phyloP scores from a whole-genome alignment of 2,113 vertebrate species.

The Passerina amoena region DNA sequence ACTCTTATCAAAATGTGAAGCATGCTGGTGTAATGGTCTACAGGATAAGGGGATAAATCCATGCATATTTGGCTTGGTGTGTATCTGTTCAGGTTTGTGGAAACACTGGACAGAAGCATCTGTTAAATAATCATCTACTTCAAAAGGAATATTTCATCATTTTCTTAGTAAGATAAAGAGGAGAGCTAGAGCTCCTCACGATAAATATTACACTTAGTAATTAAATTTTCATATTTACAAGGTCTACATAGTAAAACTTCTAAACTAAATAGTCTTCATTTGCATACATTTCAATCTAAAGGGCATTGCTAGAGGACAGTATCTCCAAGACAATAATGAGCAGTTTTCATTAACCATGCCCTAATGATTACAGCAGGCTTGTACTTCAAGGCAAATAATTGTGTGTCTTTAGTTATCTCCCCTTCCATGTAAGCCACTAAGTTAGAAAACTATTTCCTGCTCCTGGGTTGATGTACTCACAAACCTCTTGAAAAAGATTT shows the following conservation, averaged over 20 bases:
- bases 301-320: conserved; percentile 29
- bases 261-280: conserved; percentile 66
- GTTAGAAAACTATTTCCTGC: background rate
- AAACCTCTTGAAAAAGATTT: background rate
- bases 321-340: conserved; percentile 45
- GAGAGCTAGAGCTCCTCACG: background rate
- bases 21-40: background rate
- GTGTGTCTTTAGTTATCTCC: background rate
- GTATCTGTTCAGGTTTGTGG: background rate
- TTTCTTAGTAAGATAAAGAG: background rate
- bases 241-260: background rate
- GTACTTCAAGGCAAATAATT: conserved; percentile 34
- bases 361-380: conserved; percentile 6
- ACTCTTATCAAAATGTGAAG: background rate
- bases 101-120: background rate
- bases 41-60: background rate
- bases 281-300: conserved; percentile 50
- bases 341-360: conserved; percentile 57
- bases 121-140: background rate
- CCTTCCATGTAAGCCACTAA: background rate
- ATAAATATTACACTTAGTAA: conserved; percentile 62
- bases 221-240: conserved; percentile 69
- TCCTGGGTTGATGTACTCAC: background rate
- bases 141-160: background rate
- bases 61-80: background rate